A percentile compares a stretch with the other conserved stretches of the same genome.
phyloP scores from a whole-genome alignment of 2,888 invertebrate genomes.

The Pomacea canaliculata region DNA sequence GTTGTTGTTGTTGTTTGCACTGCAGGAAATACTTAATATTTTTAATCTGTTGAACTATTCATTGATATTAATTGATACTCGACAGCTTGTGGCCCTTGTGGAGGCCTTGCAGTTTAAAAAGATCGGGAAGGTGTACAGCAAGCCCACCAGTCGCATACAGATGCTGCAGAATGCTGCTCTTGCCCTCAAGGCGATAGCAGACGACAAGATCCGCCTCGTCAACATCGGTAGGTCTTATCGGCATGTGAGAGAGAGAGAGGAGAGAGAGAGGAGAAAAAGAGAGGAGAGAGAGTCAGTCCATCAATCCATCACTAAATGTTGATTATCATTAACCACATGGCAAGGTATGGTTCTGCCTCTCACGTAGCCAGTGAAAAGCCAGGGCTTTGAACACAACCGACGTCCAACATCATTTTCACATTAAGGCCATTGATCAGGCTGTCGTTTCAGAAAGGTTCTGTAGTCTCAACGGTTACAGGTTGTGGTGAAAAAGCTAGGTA shows the following conservation, averaged over 20 bases:
- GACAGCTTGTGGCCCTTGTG: conserved; percentile 84
- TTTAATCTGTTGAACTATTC: too few relatives aligned
- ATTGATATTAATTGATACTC: background rate
- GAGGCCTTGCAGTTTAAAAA: conserved; percentile 86
- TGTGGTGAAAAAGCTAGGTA: too few relatives aligned
- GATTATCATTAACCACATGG: background rate
- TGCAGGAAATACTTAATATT: too few relatives aligned
- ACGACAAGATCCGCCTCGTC: conserved; percentile 96
- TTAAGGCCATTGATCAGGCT: too few relatives aligned
- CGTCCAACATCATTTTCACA: too few relatives aligned
- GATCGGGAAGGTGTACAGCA: conserved; percentile 75
- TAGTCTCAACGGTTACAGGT: too few relatives aligned
- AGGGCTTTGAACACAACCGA: too few relatives aligned
- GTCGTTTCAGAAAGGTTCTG: too few relatives aligned
- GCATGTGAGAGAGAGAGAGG: conserved; percentile 1
- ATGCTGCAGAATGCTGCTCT: conserved; percentile 95
- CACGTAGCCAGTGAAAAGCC: too few relatives aligned
- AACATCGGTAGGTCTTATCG: conserved; percentile 84
- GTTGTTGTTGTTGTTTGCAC: too few relatives aligned
- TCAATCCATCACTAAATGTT: background rate
- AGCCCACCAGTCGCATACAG: conserved; percentile 95
- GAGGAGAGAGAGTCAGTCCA: background rate
- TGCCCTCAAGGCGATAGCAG: conserved; percentile 92
- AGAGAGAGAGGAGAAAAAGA: background rate
- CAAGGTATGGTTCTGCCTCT: background rate